Percentiles rank a stretch among this genome's conserved stretches.
These are phyloP conservation scores for Fregetta grallaria DNA, from an alignment of 2,113 vertebrate species.

Conservation along the genomic window DNA sequence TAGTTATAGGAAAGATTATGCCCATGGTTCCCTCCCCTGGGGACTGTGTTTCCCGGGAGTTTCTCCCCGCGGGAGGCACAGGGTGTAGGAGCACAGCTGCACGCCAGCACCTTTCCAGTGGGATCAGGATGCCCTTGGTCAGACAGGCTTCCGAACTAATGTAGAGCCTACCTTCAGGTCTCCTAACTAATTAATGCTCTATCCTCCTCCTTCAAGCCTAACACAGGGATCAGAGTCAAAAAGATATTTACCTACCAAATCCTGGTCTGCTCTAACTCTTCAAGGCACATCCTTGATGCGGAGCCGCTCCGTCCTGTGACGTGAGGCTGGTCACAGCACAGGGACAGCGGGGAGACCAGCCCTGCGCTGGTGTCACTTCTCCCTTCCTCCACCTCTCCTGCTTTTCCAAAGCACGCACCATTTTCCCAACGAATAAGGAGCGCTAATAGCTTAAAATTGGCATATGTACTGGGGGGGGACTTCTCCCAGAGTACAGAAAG, in stretches of 20 bases:
- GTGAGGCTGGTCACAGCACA: neutral
- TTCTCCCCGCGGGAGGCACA: neutral
- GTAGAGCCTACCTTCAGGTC: neutral
- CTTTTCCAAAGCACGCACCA: neutral
- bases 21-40: neutral
- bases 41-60: neutral
- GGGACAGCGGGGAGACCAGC: neutral
- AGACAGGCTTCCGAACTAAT: neutral
- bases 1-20: neutral
- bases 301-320: neutral
- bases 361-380: neutral
- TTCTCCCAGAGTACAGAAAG: neutral
- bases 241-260: neutral
- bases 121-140: neutral
- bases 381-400: neutral
- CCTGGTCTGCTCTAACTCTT: neutral
- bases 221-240: neutral
- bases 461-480: fast-evolving
- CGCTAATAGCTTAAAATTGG: neutral
- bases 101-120: neutral
- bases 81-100: neutral
- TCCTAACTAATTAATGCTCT: neutral
- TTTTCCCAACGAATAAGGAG: neutral
- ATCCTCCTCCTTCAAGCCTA: neutral
- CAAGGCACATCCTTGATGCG: neutral